A percentile compares a stretch with the other conserved stretches of the same genome.
These are phyloP conservation scores for Phyllotis vaccarum DNA, from an alignment of 2,797 vertebrate species.

Conservation along the genomic window DNA sequence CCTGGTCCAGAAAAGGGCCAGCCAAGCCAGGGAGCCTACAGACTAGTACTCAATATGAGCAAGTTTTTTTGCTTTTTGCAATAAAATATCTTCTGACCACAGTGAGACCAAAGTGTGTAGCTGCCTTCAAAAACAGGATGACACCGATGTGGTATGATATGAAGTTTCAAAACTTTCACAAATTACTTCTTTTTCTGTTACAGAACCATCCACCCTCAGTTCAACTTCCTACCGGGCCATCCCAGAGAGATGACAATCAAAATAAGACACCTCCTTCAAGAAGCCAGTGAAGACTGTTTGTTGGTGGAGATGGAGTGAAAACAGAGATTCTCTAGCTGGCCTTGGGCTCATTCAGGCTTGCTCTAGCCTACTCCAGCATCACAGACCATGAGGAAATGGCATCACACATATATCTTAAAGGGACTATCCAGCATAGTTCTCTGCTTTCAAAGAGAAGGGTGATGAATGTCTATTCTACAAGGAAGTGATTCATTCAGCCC, in stretches of 20 bases:
- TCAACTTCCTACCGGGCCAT: not conserved
- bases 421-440: not conserved
- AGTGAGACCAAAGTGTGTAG: not conserved
- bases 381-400: not conserved
- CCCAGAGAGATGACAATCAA: not conserved
- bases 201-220: not conserved
- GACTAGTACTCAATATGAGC: not conserved
- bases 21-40: not conserved
- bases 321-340: not conserved
- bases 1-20: not conserved
- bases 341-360: conserved; percentile 12
- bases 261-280: not conserved
- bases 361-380: not conserved
- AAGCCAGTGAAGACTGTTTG: not conserved
- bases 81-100: not conserved
- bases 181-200: not conserved
- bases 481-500: not conserved
- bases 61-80: not conserved
- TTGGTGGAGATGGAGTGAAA: not conserved
- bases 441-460: conserved; percentile 19
- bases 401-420: not conserved
- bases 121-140: not conserved
- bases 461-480: conserved; percentile 10
- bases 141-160: not conserved
- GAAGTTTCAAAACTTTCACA: conserved; percentile 24